Evolutionary conservation across 2,797 vertebrate genomes (phyloP), one percentile per base, ranked within the genome.

Genomic region (Dromococcyx pavoninus): DNA sequence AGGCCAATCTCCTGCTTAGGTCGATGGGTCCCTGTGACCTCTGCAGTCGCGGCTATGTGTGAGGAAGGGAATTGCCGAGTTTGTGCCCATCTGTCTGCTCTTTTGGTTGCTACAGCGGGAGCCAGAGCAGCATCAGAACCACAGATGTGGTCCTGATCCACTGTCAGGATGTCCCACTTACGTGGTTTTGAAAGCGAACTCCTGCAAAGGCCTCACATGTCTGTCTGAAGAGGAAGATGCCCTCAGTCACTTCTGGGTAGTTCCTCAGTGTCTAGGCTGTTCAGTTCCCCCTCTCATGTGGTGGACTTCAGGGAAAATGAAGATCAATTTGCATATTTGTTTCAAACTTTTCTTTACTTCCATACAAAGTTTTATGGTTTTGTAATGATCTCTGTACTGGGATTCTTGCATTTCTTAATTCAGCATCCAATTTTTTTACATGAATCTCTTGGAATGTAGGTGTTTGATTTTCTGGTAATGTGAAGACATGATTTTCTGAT

Each of bases 51-150:
- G 60, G 69, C 43, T 30, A 27, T 9, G 35, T 10, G 44, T 5
- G 43, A 53, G 72, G 78, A 41, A 2, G 21, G 27, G 57, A 44
- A 7, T 16, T 54, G 74, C 64, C 12, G 24, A 2, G 1, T 25
- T 51, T 32, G 3, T 22, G 25, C 58, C 25, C 13, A 35, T 17
- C 74, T 22, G 7, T 6, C 25, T 46, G 19, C 12, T 10, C 17
- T 35, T 3, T 66, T 0, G 0, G 44, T 23, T 33, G 5, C 32
- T 0, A 2, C 48, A 18, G 54, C 53, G 17, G 54, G n/a, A 28
- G 33, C 37, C 6, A 2, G 7, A 64, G 39, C 62, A 22, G 43
- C 57, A 13, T 37, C 5, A 17, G 10, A 1, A 28, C 67, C 53
- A 32, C 71, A 10, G 14, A 6, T 4, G 1, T 8, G 9, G 77